Conservation (phyloP, 2,888 invertebrate species). For the Adelognathus sp. region DNA sequence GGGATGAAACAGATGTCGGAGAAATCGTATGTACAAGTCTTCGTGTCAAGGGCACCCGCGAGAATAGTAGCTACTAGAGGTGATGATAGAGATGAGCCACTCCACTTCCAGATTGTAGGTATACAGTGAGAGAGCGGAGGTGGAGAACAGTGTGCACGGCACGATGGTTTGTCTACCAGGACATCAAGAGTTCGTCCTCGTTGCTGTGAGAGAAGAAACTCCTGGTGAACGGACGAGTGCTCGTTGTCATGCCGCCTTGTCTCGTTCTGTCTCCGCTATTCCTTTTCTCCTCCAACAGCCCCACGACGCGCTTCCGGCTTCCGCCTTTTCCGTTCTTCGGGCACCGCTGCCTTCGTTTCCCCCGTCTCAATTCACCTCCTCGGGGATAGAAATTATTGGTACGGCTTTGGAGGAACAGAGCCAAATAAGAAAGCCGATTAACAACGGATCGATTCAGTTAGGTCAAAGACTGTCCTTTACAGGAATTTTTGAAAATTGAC, state of each 20-base stretch:
- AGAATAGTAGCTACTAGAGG: constrained; percentile 29
- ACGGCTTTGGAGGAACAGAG: neutral
- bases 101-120: constrained; percentile 41
- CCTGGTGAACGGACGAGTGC: constrained; percentile 15
- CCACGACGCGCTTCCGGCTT: neutral
- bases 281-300: neutral
- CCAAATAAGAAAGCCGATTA: too few relatives aligned
- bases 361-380: neutral
- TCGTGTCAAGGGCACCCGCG: constrained; percentile 40
- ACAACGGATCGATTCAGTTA: too few relatives aligned
- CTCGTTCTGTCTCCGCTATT: neutral
- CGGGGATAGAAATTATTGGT: neutral
- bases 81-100: constrained; percentile 40
- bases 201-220: constrained; percentile 44
- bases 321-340: neutral
- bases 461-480: too few relatives aligned
- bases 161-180: neutral
- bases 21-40: constrained; percentile 36
- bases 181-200: neutral
- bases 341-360: neutral
- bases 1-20: constrained; percentile 20
- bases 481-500: too few relatives aligned
- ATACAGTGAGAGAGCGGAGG: neutral
- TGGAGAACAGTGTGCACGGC: neutral
- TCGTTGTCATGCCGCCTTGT: constrained; percentile 1